Evolutionary conservation across 2,888 invertebrate species (phyloP), one percentile per base, ranked within the genome.

Genomic region (Nudaria mundana): DNA sequence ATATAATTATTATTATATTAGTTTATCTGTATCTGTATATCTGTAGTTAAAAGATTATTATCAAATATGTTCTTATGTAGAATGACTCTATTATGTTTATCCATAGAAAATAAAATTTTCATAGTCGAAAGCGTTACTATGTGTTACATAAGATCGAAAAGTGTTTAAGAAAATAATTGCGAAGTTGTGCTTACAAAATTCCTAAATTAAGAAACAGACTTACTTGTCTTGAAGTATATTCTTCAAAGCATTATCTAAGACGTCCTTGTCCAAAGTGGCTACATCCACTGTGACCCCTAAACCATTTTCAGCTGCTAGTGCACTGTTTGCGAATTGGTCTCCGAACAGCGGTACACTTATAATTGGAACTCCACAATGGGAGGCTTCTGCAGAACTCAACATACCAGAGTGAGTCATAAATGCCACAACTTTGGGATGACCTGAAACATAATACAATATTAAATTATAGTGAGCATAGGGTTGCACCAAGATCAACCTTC

Each of bases 371-470:
- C 64, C 68, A 37, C 62, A 66, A 43, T 89, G 79, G 22, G 89
- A 78, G 3, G 89, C 86, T 58, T 91, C 90, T 3, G 79, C 83
- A 5, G 81, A 76, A 35, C 90, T 89, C 39, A 90, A 61, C 55
- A 90, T 79, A 5, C 90, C 90, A 12, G 86, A 89, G 51, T 91
- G 90, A 1, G 84, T 76, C 23, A 90, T 78, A 56, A 90, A 91
- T 2, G 78, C 86, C 51, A 77, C 71, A 5, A 89, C 83, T 39
- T 90, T 90, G 5, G 84, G 81, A 61, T 91, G 89, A 64, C 83
- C 90, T 91, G 51, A 43, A 33, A 38, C 48, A 18, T 15, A n/a
- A 3, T 20, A 5, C 10, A 29, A 11, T 3, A 2, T 6, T 7
- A 2, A 2, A 13, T n/a, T n/a, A n/a, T n/a, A n/a, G n/a, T n/a